phyloP scores from a whole-genome alignment of 2,113 vertebrate species.

The Acanthisitta chloris region DNA sequence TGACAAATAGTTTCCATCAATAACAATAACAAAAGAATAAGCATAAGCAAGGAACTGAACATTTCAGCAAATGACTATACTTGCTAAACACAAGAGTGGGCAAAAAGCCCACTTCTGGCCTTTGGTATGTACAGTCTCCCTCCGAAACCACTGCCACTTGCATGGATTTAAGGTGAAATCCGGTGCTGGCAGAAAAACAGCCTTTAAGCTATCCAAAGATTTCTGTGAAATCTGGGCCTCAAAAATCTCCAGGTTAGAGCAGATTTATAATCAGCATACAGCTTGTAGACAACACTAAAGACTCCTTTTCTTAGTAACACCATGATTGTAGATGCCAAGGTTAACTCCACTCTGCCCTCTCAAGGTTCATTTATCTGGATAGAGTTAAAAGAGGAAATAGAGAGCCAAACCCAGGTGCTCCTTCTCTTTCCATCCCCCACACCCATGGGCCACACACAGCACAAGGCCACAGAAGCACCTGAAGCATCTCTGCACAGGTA shows the following conservation, averaged over 20 bases:
- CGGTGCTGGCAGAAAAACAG: not conserved
- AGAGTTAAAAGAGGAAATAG: rapidly evolving
- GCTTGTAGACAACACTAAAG: not conserved
- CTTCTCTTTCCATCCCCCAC: rapidly evolving
- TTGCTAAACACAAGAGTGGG: not conserved
- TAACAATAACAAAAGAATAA: not conserved
- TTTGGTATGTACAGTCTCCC: not conserved
- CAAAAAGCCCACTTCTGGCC: not conserved
- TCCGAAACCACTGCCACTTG: not conserved
- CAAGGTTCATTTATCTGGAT: not conserved
- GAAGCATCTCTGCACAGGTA: not conserved
- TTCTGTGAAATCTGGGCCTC: not conserved
- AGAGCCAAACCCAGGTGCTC: not conserved
- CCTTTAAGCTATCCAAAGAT: not conserved
- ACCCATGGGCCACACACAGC: rapidly evolving
- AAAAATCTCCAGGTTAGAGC: not conserved
- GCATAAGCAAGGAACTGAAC: not conserved
- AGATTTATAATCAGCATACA: not conserved
- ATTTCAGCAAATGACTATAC: not conserved
- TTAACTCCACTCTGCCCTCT: not conserved
- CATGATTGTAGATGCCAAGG: rapidly evolving
- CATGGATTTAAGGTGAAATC: not conserved
- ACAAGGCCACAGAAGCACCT: rapidly evolving
- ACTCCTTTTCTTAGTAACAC: not conserved
- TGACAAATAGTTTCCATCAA: not conserved